Evolutionary conservation across 2,113 vertebrate genomes (phyloP).

Genomic region (Microcebus tavaratra): DNA sequence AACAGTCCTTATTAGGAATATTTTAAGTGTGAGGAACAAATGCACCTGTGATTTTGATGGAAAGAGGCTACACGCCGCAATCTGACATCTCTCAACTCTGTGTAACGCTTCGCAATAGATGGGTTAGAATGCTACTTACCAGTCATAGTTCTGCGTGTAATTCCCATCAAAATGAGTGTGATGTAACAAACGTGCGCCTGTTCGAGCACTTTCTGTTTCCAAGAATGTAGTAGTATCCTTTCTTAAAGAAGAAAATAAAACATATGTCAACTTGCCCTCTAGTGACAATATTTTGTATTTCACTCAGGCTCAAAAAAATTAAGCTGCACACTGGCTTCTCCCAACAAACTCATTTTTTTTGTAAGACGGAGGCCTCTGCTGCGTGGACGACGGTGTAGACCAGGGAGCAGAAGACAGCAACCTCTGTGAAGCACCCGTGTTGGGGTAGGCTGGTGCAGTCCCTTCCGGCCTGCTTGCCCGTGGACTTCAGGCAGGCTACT

Average conservation of each 20-base stretch:
- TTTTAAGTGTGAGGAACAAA: neutral
- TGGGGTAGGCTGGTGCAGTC: accelerated
- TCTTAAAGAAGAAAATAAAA: neutral
- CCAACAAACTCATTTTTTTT: neutral
- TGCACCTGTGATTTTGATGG: neutral
- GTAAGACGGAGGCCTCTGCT: neutral
- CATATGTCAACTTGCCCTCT: conserved; percentile 55
- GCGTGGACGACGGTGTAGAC: neutral
- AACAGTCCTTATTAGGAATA: neutral
- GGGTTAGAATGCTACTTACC: neutral
- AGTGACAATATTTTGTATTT: conserved; percentile 53
- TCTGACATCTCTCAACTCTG: neutral
- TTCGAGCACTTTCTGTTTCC: neutral
- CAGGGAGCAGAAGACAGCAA: neutral
- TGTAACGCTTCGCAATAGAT: neutral
- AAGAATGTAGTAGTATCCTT: neutral
- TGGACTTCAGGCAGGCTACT: neutral
- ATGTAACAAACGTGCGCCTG: neutral
- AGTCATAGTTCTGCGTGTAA: neutral
- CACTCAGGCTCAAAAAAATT: neutral
- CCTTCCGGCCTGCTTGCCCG: neutral
- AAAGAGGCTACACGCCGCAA: neutral
- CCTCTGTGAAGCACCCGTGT: neutral
- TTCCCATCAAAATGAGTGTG: neutral
- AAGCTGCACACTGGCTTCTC: accelerated